phyloP scores from a whole-genome alignment of 2,797 vertebrate genomes.

The Lates japonicus region DNA sequence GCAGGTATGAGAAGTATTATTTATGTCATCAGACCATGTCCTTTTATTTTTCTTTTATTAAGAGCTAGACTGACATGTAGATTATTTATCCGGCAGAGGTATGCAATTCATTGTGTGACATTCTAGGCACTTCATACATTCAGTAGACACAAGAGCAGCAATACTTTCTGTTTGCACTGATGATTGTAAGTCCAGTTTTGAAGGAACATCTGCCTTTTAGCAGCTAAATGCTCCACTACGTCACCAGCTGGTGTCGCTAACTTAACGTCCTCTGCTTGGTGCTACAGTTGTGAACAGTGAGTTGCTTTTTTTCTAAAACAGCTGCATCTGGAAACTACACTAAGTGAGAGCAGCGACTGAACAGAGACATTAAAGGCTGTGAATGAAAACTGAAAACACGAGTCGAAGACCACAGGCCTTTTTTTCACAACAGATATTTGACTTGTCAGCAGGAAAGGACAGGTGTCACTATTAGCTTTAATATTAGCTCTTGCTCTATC shows the following conservation, averaged over 20 bases:
- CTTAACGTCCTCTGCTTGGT: not conserved
- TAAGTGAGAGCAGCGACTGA: not conserved
- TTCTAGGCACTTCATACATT: too few relatives aligned
- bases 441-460: conserved; percentile 1
- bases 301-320: not conserved
- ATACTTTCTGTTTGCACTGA: too few relatives aligned
- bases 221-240: not conserved
- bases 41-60: too few relatives aligned
- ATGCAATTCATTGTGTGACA: too few relatives aligned
- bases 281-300: not conserved
- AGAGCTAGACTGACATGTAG: too few relatives aligned
- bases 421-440: not conserved
- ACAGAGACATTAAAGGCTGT: not conserved
- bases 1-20: too few relatives aligned
- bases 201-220: too few relatives aligned
- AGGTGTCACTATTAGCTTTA: not conserved
- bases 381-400: not conserved
- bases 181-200: too few relatives aligned
- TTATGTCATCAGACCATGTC: too few relatives aligned
- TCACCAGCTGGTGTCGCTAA: not conserved
- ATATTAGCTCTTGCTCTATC: not conserved
- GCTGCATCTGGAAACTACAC: not conserved
- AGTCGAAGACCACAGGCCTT: not conserved
- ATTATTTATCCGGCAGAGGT: too few relatives aligned
- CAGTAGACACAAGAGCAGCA: too few relatives aligned